Percentiles rank a stretch among this genome's conserved stretches.
phyloP scores from a whole-genome alignment of 2,888 invertebrate species.

The Homarus gammarus region DNA sequence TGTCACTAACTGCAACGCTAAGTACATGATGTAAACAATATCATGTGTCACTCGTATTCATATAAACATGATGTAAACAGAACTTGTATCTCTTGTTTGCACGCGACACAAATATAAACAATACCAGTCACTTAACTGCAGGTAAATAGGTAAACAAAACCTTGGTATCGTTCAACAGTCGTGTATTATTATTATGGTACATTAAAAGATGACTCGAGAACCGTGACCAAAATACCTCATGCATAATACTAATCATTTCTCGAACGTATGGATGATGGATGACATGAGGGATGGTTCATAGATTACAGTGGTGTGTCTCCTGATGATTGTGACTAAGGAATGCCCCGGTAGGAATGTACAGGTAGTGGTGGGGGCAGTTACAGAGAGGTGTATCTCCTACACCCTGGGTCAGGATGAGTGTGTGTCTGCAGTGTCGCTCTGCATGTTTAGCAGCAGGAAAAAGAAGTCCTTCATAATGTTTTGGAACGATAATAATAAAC shows the following conservation, averaged over 20 bases:
- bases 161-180: too few species aligned
- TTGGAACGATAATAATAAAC: background rate
- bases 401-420: constrained; percentile 16
- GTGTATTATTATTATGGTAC: too few species aligned
- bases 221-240: background rate
- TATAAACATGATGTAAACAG: background rate
- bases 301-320: background rate
- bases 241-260: background rate
- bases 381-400: background rate
- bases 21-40: background rate
- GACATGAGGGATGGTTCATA: background rate
- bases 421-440: background rate
- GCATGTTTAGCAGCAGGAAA: background rate
- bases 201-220: background rate
- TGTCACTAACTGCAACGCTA: background rate
- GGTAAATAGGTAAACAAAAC: too few species aligned
- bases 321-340: background rate
- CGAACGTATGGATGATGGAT: background rate
- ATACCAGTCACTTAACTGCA: too few species aligned
- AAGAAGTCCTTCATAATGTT: too few species aligned
- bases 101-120: too few species aligned
- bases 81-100: background rate
- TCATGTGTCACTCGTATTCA: background rate
- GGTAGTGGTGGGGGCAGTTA: background rate
- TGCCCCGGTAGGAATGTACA: background rate